These are phyloP conservation scores for Zoanthus gigantus DNA, from an alignment of 92 coral and sea anemone genomes.

Conservation along the genomic window DNA sequence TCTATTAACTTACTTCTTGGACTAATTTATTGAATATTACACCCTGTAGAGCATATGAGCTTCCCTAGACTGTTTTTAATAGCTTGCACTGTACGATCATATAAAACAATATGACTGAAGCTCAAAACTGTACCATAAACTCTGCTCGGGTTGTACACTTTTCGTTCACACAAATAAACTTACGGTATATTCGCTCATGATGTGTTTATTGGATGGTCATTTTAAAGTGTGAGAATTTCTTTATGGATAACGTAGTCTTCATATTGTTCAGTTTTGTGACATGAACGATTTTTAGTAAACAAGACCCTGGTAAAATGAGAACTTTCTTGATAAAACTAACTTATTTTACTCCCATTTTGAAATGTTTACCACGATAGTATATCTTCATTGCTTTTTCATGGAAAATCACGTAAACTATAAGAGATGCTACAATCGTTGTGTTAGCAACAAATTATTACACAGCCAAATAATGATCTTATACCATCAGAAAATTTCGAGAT, in stretches of 20 bases:
- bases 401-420: neutral
- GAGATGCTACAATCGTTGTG: slow-evolving; percentile 5
- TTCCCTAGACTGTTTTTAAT: slow-evolving; percentile 41
- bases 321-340: slow-evolving; percentile 7
- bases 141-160: slow-evolving; percentile 16
- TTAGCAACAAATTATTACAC: slow-evolving; percentile 17
- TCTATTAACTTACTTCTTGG: slow-evolving; percentile 57
- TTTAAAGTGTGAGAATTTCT: neutral
- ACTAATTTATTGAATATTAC: slow-evolving; percentile 73
- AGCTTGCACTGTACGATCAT: slow-evolving; percentile 58
- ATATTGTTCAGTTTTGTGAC: neutral
- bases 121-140: neutral
- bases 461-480: slow-evolving; percentile 4
- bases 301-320: neutral
- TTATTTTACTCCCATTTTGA: neutral
- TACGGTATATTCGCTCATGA: slow-evolving; percentile 1
- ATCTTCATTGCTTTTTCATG: slow-evolving; percentile 4
- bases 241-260: neutral
- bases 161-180: slow-evolving; percentile 1
- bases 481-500: neutral
- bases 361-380: neutral
- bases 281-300: neutral
- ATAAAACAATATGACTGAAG: neutral
- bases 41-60: slow-evolving; percentile 68
- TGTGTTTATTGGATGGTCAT: slow-evolving; percentile 27